These are phyloP conservation scores for Rhodinocichla rosea DNA, from an alignment of 2,113 vertebrate species.

Conservation along the genomic window DNA sequence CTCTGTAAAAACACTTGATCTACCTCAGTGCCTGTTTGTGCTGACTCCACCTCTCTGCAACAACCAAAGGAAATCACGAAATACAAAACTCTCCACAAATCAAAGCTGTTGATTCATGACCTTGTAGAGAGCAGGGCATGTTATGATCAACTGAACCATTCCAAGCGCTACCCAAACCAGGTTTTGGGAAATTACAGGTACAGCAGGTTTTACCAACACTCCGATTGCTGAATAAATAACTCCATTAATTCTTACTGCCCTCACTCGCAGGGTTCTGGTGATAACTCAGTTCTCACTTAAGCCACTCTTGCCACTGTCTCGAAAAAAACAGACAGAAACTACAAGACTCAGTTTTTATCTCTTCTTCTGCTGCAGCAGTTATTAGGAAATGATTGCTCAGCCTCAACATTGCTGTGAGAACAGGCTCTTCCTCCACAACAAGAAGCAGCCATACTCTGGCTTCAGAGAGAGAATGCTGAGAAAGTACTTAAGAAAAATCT, in stretches of 20 bases:
- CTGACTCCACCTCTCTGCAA: neutral
- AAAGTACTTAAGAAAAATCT: neutral
- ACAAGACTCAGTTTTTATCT: neutral
- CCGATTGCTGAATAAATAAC: neutral
- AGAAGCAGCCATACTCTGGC: neutral
- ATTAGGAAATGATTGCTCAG: fast-evolving
- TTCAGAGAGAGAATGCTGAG: neutral
- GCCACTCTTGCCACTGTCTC: neutral
- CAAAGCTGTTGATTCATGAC: neutral
- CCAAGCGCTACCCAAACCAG: fast-evolving
- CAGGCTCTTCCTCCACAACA: neutral
- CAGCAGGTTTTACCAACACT: neutral
- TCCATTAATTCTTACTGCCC: neutral
- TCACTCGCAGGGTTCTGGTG: neutral
- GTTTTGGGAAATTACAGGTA: neutral
- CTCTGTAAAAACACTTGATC: neutral
- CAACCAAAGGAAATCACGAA: fast-evolving
- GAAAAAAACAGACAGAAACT: fast-evolving
- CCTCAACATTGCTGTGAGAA: neutral
- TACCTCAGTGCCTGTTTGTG: neutral
- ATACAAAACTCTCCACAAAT: neutral
- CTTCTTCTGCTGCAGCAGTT: neutral
- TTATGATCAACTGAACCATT: neutral
- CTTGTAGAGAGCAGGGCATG: fast-evolving
- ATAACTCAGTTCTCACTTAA: fast-evolving